These are phyloP conservation scores for Zaprionus tsacasi DNA, from an alignment of 1,140 invertebrate species.

Conservation along the genomic window DNA sequence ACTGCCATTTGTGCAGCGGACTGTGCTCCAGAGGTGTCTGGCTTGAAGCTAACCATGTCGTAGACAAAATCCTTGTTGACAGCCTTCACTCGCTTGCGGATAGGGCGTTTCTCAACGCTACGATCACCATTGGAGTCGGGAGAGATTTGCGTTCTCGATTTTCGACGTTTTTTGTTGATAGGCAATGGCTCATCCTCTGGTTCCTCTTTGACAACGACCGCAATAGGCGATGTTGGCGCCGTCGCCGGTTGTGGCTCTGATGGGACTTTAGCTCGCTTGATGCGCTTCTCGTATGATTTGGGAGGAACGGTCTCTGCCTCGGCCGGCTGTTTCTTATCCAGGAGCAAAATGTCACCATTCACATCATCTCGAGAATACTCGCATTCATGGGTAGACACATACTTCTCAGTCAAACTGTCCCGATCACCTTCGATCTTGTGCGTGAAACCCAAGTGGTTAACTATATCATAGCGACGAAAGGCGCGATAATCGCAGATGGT, in stretches of 20 bases:
- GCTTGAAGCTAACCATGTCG: conserved; percentile 86
- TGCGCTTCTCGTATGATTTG: conserved; percentile 64
- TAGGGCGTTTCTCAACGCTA: conserved; percentile 84
- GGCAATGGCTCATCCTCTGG: conserved; percentile 39
- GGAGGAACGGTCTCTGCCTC: not conserved
- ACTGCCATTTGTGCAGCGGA: conserved; percentile 11
- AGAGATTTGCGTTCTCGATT: conserved; percentile 64
- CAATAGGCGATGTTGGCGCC: conserved; percentile 29
- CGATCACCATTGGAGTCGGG: conserved; percentile 58
- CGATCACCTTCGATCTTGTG: conserved; percentile 82
- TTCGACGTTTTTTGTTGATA: conserved; percentile 62
- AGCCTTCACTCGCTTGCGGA: conserved; percentile 87
- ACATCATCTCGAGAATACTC: conserved; percentile 79
- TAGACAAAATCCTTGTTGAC: conserved; percentile 89
- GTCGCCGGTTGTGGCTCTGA: conserved; percentile 38
- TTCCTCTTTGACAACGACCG: conserved; percentile 50
- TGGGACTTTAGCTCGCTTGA: conserved; percentile 56
- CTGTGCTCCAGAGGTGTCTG: conserved; percentile 42
- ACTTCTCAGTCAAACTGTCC: conserved; percentile 67
- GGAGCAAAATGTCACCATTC: conserved; percentile 71
- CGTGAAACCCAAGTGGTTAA: conserved; percentile 85
- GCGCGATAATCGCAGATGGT: conserved; percentile 86
- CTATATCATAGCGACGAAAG: conserved; percentile 85
- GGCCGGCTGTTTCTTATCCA: conserved; percentile 48
- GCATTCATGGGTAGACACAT: conserved; percentile 73